These are phyloP conservation scores for Ferdinandea cuprea DNA, from an alignment of 2,888 invertebrate species.

Conservation along the genomic window DNA sequence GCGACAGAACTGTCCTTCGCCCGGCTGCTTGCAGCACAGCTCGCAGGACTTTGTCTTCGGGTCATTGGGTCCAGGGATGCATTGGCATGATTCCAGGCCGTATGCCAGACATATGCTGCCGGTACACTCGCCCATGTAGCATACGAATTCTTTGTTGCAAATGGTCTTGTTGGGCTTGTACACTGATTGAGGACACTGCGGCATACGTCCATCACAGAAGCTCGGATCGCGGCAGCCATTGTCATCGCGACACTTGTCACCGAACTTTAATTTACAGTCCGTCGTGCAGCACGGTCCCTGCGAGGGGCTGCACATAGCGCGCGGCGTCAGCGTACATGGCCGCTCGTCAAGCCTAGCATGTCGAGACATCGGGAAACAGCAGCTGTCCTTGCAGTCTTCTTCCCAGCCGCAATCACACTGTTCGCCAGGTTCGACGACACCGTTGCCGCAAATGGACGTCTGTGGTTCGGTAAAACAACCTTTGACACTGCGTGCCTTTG, in stretches of 20 bases:
- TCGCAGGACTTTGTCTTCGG: slow-evolving; percentile 94
- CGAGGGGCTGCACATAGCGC: slow-evolving; percentile 81
- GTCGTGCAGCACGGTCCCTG: slow-evolving; percentile 98
- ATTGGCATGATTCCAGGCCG: slow-evolving; percentile 97
- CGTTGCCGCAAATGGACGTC: slow-evolving; percentile 98
- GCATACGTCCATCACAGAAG: slow-evolving; percentile 94
- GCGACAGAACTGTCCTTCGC: slow-evolving; percentile 91
- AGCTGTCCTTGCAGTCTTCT: slow-evolving; percentile 96
- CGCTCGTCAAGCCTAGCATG: slow-evolving; percentile 90
- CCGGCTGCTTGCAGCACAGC: slow-evolving; percentile 94
- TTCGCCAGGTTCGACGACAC: slow-evolving; percentile 97
- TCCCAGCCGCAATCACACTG: slow-evolving; percentile 99
- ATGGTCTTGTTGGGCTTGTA: slow-evolving; percentile 97
- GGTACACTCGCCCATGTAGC: slow-evolving; percentile 97
- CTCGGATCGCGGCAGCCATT: slow-evolving; percentile 97
- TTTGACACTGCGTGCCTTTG: slow-evolving; percentile 93
- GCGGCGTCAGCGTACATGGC: slow-evolving; percentile 93
- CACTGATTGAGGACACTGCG: slow-evolving; percentile 95
- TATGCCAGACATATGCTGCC: slow-evolving; percentile 99
- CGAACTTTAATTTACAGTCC: slow-evolving; percentile 92
- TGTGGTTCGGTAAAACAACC: slow-evolving; percentile 98
- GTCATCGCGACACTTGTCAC: slow-evolving; percentile 94
- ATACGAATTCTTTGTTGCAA: slow-evolving; percentile 98
- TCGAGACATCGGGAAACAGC: slow-evolving; percentile 95
- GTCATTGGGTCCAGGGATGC: slow-evolving; percentile 91